phyloP scores from a whole-genome alignment of 2,888 invertebrate species.

The Deilephila porcellus region DNA sequence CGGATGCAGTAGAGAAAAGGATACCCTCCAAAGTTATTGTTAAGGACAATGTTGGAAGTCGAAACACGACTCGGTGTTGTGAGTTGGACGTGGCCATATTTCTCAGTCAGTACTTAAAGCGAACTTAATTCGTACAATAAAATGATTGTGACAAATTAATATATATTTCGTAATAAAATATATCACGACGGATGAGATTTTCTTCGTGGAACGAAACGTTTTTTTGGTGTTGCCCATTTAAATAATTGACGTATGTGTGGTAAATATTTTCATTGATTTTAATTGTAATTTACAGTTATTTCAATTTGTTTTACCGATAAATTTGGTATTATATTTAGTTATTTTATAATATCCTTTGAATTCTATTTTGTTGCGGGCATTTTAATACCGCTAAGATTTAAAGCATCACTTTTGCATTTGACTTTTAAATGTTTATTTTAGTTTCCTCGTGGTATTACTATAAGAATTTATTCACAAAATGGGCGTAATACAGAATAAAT shows the following conservation, averaged over 20 bases:
- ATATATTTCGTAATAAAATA: not conserved
- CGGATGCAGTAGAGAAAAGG: conserved; percentile 47
- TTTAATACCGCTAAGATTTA: not conserved
- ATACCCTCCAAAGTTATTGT: conserved; percentile 60
- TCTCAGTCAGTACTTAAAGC: conserved; percentile 21
- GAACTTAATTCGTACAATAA: conserved; percentile 16
- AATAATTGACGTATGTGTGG: not conserved
- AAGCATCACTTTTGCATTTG: not conserved
- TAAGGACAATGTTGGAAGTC: conserved; percentile 40
- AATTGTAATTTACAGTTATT: not conserved
- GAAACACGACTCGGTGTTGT: conserved; percentile 16
- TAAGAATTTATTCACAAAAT: not conserved
- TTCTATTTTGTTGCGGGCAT: too few species aligned
- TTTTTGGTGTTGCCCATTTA: conserved; percentile 6
- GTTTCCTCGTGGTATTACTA: not conserved
- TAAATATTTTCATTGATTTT: not conserved
- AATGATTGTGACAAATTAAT: conserved; percentile 2
- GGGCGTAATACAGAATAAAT: conserved; percentile 13
- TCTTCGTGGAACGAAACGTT: conserved; percentile 19
- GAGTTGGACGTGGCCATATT: conserved; percentile 28
- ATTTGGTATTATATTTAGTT: conserved; percentile 4
- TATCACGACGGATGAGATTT: not conserved
- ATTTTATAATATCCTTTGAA: not conserved
- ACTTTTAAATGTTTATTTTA: not conserved
- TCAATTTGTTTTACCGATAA: not conserved